Evolutionary conservation across 2,797 vertebrate genomes (phyloP).

Genomic region (Poecilia gillii): DNA sequence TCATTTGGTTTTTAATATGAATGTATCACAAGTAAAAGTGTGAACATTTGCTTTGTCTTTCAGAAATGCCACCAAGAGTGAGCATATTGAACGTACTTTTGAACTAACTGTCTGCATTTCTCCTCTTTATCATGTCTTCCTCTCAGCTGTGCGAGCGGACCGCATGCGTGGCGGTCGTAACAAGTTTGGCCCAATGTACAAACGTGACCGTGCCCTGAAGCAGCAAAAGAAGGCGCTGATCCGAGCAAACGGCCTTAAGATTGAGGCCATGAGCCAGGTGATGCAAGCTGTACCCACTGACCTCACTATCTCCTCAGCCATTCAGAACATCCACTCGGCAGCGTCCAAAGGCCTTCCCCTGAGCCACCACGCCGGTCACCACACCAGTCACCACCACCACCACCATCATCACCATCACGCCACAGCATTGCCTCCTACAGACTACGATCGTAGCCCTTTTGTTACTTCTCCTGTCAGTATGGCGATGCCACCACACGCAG

Average conservation of each 20-base stretch:
- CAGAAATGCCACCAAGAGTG: not conserved
- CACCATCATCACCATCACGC: slow-evolving; percentile 84
- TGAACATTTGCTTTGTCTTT: not conserved
- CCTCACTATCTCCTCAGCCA: slow-evolving; percentile 95
- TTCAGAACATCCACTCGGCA: slow-evolving; percentile 95
- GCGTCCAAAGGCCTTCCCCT: slow-evolving; percentile 96
- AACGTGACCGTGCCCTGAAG: slow-evolving; percentile 96
- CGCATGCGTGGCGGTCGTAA: slow-evolving; percentile 98
- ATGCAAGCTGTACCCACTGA: slow-evolving; percentile 97
- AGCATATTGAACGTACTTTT: not conserved
- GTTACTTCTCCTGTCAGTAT: slow-evolving; percentile 98
- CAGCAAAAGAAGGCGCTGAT: slow-evolving; percentile 99
- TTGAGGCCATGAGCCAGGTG: slow-evolving; percentile 98
- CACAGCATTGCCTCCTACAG: slow-evolving; percentile 94
- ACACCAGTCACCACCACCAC: slow-evolving; percentile 84
- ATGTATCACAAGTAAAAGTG: not conserved
- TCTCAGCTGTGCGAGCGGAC: slow-evolving; percentile 93
- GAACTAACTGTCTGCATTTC: slow-evolving; percentile 41
- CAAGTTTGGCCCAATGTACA: slow-evolving; percentile 99
- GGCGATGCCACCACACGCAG: slow-evolving; percentile 92
- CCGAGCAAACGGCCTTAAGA: slow-evolving; percentile 96
- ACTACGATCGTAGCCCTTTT: slow-evolving; percentile 97
- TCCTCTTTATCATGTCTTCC: slow-evolving; percentile 26
- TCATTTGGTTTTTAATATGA: not conserved
- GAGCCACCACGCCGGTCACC: slow-evolving; percentile 86